These are phyloP conservation scores for Lethrus apterus DNA, from an alignment of 1,140 invertebrate genomes.

Conservation along the genomic window DNA sequence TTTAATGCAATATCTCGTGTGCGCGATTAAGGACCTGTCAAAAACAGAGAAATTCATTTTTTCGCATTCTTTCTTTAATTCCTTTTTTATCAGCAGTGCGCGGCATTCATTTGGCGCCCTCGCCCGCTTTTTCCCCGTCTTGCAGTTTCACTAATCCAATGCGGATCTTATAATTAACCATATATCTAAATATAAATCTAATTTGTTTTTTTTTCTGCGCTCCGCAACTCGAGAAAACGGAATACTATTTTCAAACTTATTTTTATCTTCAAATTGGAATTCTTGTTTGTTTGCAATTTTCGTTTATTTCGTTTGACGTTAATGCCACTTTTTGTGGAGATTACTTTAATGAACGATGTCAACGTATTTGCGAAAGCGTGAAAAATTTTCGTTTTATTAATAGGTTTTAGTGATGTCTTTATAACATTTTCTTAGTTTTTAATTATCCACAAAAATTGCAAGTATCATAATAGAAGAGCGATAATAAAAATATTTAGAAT, in stretches of 20 bases:
- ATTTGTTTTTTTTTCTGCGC: conserved; percentile 10
- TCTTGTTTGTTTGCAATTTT: conserved; percentile 12
- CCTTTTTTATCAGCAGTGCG: conserved; percentile 43
- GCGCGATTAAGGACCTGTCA: conserved; percentile 43
- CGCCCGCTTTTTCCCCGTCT: background rate
- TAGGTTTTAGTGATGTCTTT: too few species aligned
- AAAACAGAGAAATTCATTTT: conserved; percentile 45
- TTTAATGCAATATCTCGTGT: conserved; percentile 41
- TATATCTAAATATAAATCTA: conserved; percentile 14
- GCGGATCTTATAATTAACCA: conserved; percentile 14
- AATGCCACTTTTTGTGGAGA: conserved; percentile 7
- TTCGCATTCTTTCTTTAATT: conserved; percentile 43
- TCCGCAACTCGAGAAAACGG: background rate
- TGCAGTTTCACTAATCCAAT: conserved; percentile 14
- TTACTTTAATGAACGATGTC: too few species aligned
- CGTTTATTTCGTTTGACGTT: conserved; percentile 13
- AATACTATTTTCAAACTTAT: conserved; percentile 12
- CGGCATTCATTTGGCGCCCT: conserved; percentile 39
- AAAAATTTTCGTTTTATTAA: too few species aligned
- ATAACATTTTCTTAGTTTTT: too few species aligned
- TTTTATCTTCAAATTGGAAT: conserved; percentile 10
- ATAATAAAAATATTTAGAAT: too few species aligned
- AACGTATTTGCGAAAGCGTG: too few species aligned
- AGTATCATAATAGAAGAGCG: too few species aligned
- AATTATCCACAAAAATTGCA: too few species aligned